Conservation (phyloP, 2,797 vertebrate species). For the Manis pentadactyla region DNA sequence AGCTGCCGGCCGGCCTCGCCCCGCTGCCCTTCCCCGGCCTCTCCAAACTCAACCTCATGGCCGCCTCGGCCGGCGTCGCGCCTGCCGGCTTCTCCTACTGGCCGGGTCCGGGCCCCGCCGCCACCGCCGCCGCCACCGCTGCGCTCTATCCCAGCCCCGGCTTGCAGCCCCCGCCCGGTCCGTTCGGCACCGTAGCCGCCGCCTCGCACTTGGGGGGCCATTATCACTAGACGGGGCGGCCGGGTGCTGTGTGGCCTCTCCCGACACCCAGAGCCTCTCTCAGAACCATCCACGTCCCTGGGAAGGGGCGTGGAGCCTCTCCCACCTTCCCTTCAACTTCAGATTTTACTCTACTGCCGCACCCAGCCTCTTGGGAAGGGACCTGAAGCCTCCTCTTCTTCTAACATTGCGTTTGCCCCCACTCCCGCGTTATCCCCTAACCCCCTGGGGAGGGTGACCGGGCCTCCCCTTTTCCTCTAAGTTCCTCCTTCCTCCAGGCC, state of each 20-base stretch:
- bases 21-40: constrained; percentile 96
- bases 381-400: neutral
- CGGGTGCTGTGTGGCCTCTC: neutral
- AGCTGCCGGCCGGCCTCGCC: constrained; percentile 96
- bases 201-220: constrained; percentile 94
- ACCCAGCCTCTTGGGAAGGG: neutral
- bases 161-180: constrained; percentile 90
- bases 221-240: constrained; percentile 91
- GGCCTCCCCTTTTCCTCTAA: neutral
- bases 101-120: constrained; percentile 91
- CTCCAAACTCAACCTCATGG: constrained; percentile 97
- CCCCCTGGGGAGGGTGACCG: neutral
- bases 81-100: constrained; percentile 97
- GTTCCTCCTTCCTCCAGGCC: neutral
- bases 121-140: constrained; percentile 91
- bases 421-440: neutral
- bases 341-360: neutral
- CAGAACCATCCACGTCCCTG: neutral
- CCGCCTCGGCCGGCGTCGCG: constrained; percentile 90
- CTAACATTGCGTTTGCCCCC: neutral
- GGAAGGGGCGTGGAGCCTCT: neutral
- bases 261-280: neutral
- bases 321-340: neutral
- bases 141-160: constrained; percentile 94
- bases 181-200: constrained; percentile 90